Evolutionary conservation across 2,888 invertebrate species (phyloP), one percentile per base, ranked within the genome.

Genomic region (Lapara coniferarum): DNA sequence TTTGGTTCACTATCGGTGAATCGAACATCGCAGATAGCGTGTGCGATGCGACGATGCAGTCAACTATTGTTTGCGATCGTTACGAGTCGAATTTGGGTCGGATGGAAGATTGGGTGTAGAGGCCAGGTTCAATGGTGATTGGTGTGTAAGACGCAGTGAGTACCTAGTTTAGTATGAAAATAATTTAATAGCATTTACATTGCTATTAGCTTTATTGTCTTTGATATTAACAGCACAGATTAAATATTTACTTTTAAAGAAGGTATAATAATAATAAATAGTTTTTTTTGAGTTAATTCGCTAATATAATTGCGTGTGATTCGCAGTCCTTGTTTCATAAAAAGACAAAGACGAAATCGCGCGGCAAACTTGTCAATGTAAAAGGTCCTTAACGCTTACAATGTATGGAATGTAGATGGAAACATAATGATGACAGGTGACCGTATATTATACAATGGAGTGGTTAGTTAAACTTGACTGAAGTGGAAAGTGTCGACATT

Each of bases 31-130:
- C 57, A 13, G 63, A 78, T 85, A 78, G 81, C 81, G 81, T 84
- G 81, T 84, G 82, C 79, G 49, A 75, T 51, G 82, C 78, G 16
- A 76, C 73, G 75, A 74, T 82, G 81, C 80, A 78, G 59, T 52
- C 75, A 81, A 82, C 81, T 81, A 73, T 75, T 75, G 75, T 73
- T 71, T 71, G 67, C 70, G 59, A 68, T 66, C 70, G 19, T 68
- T 68, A 58, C 57, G 16, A 19, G 10, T 19, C 10, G 63, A 55
- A 74, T 68, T 57, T 73, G 68, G 75, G 75, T 75, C 75, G 71
- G 69, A 71, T 70, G 70, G 53, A 63, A 71, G 68, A 73, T 71
- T 69, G 69, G 46, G 16, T 56, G 55, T 63, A 67, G 57, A 66
- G 67, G 59, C 53, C 25, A 8, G 14, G 0, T 63, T 46, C 13